Percentiles rank a stretch among this genome's conserved stretches.
phyloP scores from a whole-genome alignment of 2,113 vertebrate genomes.

The Probosciger aterrimus region DNA sequence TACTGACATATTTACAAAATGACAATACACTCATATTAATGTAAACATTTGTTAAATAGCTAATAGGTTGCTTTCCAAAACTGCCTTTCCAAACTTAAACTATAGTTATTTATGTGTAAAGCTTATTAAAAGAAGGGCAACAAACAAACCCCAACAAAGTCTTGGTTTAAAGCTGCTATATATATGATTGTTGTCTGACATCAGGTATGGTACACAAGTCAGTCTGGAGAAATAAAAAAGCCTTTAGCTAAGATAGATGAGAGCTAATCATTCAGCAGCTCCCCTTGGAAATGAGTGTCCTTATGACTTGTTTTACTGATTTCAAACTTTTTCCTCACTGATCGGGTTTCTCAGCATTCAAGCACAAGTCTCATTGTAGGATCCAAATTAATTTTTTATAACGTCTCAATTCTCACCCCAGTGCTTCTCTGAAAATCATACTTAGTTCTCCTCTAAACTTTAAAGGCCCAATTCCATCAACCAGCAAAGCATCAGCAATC shows the following conservation, averaged over 20 bases:
- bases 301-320: background rate
- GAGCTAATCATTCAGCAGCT: background rate
- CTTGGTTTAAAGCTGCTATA: background rate
- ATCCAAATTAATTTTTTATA: background rate
- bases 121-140: fast-evolving
- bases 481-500: background rate
- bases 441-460: background rate
- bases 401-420: background rate
- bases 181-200: background rate
- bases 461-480: background rate
- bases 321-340: background rate
- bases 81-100: background rate
- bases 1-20: background rate
- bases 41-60: background rate
- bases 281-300: background rate
- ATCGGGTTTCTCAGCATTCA: background rate
- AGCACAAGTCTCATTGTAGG: background rate
- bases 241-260: background rate
- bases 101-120: background rate
- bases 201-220: background rate
- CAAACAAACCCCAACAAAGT: background rate
- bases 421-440: background rate
- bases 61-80: background rate
- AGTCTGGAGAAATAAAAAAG: background rate
- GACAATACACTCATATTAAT: background rate